Percentiles rank a stretch among this genome's conserved stretches.
Conservation (phyloP, 2,113 vertebrate species). For the Lynx canadensis region DNA sequence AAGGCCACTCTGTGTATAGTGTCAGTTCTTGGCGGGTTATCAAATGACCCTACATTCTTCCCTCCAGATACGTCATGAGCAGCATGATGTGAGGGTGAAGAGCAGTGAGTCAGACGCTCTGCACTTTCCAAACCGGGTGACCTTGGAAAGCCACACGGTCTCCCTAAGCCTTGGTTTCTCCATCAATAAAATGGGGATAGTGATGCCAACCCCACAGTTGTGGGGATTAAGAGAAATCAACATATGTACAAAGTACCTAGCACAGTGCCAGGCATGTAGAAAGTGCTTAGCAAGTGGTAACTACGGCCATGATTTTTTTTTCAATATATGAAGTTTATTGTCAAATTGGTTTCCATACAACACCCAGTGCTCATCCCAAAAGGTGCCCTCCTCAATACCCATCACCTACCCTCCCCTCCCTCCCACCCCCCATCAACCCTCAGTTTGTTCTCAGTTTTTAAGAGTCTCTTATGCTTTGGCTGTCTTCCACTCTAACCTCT, state of each 20-base stretch:
- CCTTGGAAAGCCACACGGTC: background rate
- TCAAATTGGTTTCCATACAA: too few relatives aligned
- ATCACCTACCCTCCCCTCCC: too few relatives aligned
- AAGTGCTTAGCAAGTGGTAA: background rate
- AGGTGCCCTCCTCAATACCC: too few relatives aligned
- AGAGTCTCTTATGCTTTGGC: too few relatives aligned
- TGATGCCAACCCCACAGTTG: background rate
- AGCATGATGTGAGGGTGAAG: rapidly evolving
- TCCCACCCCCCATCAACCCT: too few relatives aligned
- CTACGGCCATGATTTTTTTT: background rate
- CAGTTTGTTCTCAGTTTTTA: too few relatives aligned
- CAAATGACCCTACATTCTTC: background rate
- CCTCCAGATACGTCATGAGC: background rate
- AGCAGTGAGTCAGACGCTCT: background rate
- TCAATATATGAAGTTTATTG: too few relatives aligned
- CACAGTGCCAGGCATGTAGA: background rate
- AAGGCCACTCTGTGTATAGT: rapidly evolving
- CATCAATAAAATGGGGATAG: background rate
- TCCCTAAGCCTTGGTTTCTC: background rate
- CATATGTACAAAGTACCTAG: background rate
- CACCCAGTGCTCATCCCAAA: too few relatives aligned
- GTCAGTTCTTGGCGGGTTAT: rapidly evolving
- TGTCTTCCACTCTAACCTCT: too few relatives aligned
- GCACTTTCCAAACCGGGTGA: background rate
- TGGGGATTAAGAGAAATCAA: background rate